phyloP scores from a whole-genome alignment of 2,797 vertebrate genomes.

The Spizella passerina region DNA sequence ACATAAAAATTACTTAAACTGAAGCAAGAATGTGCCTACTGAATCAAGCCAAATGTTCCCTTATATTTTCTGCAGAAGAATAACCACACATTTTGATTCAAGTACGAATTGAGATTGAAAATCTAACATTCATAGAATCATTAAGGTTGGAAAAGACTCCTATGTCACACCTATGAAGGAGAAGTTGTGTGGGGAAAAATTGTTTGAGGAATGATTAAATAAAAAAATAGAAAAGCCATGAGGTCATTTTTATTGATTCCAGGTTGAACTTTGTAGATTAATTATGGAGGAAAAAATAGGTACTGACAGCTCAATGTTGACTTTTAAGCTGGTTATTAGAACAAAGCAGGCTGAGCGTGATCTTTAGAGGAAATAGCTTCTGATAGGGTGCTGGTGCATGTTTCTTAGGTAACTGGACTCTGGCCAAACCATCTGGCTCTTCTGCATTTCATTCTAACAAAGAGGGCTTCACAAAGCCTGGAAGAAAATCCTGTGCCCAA shows the following conservation, averaged over 20 bases:
- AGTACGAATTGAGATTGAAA: neutral
- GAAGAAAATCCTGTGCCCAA: conserved; percentile 21
- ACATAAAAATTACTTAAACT: neutral
- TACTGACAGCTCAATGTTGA: conserved; percentile 43
- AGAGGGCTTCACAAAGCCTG: conserved; percentile 35
- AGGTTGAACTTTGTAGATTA: conserved; percentile 21
- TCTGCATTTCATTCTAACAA: conserved; percentile 60
- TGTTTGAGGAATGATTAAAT: neutral
- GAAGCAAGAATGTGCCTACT: neutral
- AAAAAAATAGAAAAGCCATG: neutral
- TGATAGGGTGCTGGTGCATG: conserved; percentile 7
- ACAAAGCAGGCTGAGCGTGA: neutral
- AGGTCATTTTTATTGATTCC: conserved; percentile 33
- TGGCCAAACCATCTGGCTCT: conserved; percentile 56
- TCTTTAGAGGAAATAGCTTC: conserved; percentile 54
- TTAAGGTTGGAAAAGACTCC: neutral
- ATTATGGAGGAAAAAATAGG: neutral
- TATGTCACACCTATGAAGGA: neutral
- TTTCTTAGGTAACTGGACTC: conserved; percentile 59
- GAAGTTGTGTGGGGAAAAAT: neutral
- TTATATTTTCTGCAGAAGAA: neutral
- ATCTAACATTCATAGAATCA: neutral
- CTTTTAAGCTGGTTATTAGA: conserved; percentile 45
- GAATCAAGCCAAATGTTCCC: neutral
- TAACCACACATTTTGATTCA: neutral